Conservation (phyloP, 2,797 vertebrate species). For the Champsocephalus esox region DNA sequence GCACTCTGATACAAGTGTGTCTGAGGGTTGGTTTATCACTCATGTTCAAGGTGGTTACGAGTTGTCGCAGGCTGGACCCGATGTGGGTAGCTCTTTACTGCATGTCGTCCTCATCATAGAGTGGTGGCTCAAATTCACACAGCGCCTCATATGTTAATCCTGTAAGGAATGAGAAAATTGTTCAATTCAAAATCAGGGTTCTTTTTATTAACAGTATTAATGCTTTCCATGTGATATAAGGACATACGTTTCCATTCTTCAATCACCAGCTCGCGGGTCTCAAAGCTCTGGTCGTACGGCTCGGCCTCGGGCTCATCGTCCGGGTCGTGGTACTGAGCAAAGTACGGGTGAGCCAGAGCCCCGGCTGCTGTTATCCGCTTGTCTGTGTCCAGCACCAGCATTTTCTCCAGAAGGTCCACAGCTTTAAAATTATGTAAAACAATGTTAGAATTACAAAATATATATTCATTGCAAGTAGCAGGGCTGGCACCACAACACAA, state of each 20-base stretch:
- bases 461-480: background rate
- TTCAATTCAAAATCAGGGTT: background rate
- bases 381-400: conserved; percentile 98
- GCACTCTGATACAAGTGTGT: conserved; percentile 50
- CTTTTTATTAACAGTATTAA: background rate
- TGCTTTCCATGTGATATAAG: background rate
- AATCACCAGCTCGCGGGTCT: conserved; percentile 95
- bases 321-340: conserved; percentile 95
- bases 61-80: conserved; percentile 34
- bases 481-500: background rate
- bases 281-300: conserved; percentile 98
- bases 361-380: conserved; percentile 95
- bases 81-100: conserved; percentile 84
- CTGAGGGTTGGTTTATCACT: conserved; percentile 50
- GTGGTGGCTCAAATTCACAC: conserved; percentile 91
- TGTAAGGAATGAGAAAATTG: conserved; percentile 62
- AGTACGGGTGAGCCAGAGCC: conserved; percentile 94
- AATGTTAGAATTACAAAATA: too few species aligned
- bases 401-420: conserved; percentile 98
- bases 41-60: conserved; percentile 32
- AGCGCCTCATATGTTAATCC: conserved; percentile 95
- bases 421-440: conserved; percentile 77
- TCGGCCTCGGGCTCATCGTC: conserved; percentile 97
- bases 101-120: conserved; percentile 94
- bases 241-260: conserved; percentile 98